Evolutionary conservation across 1,140 invertebrate genomes (phyloP).

Genomic region (Drosophila aff.): DNA sequence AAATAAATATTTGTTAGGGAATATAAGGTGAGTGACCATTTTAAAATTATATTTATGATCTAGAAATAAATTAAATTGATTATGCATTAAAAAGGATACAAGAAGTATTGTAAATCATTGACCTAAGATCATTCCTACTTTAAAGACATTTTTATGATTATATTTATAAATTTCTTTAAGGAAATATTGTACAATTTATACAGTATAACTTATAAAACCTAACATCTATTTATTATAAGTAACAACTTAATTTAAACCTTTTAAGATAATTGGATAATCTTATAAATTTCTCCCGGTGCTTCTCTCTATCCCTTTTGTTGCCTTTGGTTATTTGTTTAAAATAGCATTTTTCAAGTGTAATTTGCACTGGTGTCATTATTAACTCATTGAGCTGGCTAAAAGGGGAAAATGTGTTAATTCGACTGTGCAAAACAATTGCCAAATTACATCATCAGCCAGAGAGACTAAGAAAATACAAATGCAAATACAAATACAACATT

Average conservation of each 20-base stretch:
- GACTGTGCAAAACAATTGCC: constrained; percentile 52
- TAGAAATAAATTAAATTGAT: neutral
- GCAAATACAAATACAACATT: neutral
- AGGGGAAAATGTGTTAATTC: constrained; percentile 66
- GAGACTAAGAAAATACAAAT: constrained; percentile 12
- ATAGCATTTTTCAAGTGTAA: neutral
- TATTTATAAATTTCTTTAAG: no score
- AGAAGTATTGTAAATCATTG: neutral
- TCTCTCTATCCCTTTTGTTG: neutral
- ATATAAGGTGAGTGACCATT: neutral
- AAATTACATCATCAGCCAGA: constrained; percentile 54
- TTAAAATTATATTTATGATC: no score
- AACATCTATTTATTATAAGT: neutral
- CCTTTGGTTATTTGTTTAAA: neutral
- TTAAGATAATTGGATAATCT: neutral
- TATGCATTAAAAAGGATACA: rapidly evolving
- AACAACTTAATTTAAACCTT: neutral
- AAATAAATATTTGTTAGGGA: neutral
- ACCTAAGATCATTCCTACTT: neutral
- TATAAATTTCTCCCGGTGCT: neutral
- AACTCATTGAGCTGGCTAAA: constrained; percentile 45
- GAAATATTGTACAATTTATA: no score
- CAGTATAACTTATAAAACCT: no score
- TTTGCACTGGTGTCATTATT: constrained; percentile 62
- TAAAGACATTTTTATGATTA: neutral